Evolutionary conservation across 64 coral and sea anemone genomes (phyloP), one percentile per base, ranked within the genome.

Genomic region (Stichodactyla helianthus): DNA sequence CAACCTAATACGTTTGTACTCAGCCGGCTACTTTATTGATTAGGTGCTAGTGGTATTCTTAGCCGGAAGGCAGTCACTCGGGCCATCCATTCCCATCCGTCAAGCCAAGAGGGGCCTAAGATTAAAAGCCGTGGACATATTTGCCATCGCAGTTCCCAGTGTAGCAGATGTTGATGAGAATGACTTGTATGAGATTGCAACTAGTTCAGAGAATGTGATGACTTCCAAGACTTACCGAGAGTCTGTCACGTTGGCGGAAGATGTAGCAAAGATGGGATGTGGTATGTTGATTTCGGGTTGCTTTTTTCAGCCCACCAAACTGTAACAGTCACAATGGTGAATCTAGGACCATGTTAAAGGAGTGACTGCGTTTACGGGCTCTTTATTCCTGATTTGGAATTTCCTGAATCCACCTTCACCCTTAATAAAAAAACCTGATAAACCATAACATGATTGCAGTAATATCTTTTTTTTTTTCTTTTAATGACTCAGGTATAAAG

Each of bases 181-280:
- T 59, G 89, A 91, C 71, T 55, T 91, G 58, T 57, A 62, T 51
- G 53, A 91, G 77, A 91, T 91, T 79, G 76, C 84, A 6, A 85
- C 79, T 54, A 81, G 31, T 5, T 31, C 20, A 31, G 89, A 91
- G 23, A 86, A 91, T 53, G 89, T 86, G 2, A 56, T 91, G 52
- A 91, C 84, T 9, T 20, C 89, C 4, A 61, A 86, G 64, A 22
- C 14, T 18, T 91, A 51, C 51, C 25, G 27, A 65, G 76, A 91
- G 58, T 76, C 85, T 64, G 84, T 82, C 13, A 62, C 44, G 2
- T 20, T 91, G n/a, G 89, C 84, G 26, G 89, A 91, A 23, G 89
- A 91, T 44, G 59, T 91, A 17, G 54, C 89, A 79, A 91, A 91
- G 79, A 77, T 91, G 11, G 59, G 53, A 58, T 91, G 89, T 71